phyloP scores from a whole-genome alignment of 1,140 invertebrate genomes.

The Radopholus similis region DNA sequence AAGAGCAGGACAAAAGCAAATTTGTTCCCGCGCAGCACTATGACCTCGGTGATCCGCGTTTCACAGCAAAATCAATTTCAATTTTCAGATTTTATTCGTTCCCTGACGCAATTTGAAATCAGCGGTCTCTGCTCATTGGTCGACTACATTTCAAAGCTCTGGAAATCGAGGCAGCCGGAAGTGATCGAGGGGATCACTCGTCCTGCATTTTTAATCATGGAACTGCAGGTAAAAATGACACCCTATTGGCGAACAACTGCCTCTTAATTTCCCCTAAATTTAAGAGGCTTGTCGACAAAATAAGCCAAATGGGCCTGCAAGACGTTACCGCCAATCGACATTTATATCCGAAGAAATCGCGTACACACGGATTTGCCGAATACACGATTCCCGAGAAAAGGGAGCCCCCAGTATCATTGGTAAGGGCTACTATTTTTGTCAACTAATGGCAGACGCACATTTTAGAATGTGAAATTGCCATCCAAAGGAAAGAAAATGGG shows the following conservation, averaged over 20 bases:
- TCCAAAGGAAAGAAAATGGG: neutral
- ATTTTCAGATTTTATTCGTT: constrained; percentile 16
- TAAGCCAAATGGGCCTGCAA: neutral
- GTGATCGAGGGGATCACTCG: constrained; percentile 29
- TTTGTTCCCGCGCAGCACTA: constrained; percentile 23
- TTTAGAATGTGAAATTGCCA: neutral
- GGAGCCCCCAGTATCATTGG: neutral
- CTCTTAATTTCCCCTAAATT: neutral
- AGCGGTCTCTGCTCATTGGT: constrained; percentile 22
- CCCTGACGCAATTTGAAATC: constrained; percentile 13
- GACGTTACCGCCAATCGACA: too few relatives aligned
- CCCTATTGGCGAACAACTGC: neutral
- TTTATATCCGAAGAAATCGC: too few relatives aligned
- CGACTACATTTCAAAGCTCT: constrained; percentile 16
- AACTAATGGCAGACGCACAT: neutral
- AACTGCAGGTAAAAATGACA: constrained; percentile 20
- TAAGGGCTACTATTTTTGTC: neutral
- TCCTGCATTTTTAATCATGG: constrained; percentile 25
- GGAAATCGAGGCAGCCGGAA: constrained; percentile 27
- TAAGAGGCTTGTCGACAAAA: constrained; percentile 3
- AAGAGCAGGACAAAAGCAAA: neutral
- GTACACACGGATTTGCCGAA: neutral
- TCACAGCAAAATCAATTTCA: neutral
- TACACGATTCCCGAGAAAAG: neutral
- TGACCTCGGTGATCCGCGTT: constrained; percentile 12